Evolutionary conservation across 2,797 vertebrate genomes (phyloP), one percentile per base, ranked within the genome.

Genomic region (Pangasius mekongensis): DNA sequence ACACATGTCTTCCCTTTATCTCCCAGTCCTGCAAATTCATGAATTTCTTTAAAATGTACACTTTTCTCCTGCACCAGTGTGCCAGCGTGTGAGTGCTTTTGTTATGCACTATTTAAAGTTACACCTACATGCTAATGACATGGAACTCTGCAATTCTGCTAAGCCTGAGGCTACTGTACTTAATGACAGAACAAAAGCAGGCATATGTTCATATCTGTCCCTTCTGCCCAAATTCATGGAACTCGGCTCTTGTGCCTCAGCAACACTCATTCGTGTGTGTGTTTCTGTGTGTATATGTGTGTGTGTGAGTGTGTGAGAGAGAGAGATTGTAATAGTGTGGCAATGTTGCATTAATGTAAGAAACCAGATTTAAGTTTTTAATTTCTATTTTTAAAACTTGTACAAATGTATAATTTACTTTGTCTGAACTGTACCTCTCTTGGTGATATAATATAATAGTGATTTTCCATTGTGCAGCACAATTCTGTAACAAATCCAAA

Each of bases 201-300:
- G 93, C 94, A 95, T 94, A 93, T 95, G 93, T 93, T 94, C 94
- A 95, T 94, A 95, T 94, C 94, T 95, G 94, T 93, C 90, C 92
- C 93, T 84, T 66, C 71, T 66, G n/a, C 56, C 56, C 3, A 27
- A 62, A 39, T 62, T 18, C n/a, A 47, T 47, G 24, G 64, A 83
- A 64, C 33, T 47, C 22, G 24, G 33, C 1, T 83, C 36, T 83
- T 83, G 49, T 60, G 13, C 11, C 80, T 13, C 4, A 81, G 52
- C 18, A 33, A 27, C 33, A 82, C 56, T 39, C 5, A 39, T 27
- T 22, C 43, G 33, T 39, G 30, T 36, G 67, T 30, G 13, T 74
- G 62, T 80, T 66, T 64, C 24, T 64, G 10, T 58, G 33, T n/a
- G 24, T 69, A 8, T 52, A 10, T 39, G 69, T 33, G 27, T 36